Conservation (phyloP, 2,113 vertebrate species). For the Cynocephalus volans region DNA sequence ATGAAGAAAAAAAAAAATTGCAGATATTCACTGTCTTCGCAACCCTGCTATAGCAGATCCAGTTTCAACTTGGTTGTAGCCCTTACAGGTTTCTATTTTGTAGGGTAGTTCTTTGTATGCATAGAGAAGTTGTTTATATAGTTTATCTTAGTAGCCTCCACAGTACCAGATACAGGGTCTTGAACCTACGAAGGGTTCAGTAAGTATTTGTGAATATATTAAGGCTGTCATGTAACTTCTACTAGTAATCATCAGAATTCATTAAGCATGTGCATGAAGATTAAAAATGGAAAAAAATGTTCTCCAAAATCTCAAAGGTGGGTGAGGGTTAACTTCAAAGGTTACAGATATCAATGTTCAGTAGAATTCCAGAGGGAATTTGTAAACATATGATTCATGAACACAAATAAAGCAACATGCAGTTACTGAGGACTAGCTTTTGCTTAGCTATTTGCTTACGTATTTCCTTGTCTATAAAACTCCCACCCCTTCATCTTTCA, state of each 20-base stretch:
- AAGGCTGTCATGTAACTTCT: neutral
- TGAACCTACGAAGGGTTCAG: neutral
- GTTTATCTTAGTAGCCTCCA: neutral
- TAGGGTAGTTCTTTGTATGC: neutral
- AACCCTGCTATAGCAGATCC: neutral
- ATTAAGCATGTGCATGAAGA: neutral
- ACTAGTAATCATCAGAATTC: constrained; percentile 1
- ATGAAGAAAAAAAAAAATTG: neutral
- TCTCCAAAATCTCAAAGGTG: constrained; percentile 53
- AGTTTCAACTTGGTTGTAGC: neutral
- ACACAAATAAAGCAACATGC: neutral
- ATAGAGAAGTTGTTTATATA: neutral
- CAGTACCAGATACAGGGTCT: neutral
- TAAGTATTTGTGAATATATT: constrained; percentile 29
- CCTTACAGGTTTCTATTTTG: neutral
- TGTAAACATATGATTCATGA: neutral
- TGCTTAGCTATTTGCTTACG: neutral
- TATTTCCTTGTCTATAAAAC: neutral
- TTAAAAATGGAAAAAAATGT: neutral
- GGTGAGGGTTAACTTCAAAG: neutral
- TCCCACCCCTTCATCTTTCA: neutral
- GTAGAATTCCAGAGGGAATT: constrained; percentile 17
- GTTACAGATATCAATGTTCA: neutral
- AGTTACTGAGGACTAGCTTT: neutral
- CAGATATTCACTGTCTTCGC: neutral